A percentile compares a stretch with the other conserved stretches of the same genome.
phyloP scores from a whole-genome alignment of 2,797 vertebrate species.

The Parotocinclus haroldoi region DNA sequence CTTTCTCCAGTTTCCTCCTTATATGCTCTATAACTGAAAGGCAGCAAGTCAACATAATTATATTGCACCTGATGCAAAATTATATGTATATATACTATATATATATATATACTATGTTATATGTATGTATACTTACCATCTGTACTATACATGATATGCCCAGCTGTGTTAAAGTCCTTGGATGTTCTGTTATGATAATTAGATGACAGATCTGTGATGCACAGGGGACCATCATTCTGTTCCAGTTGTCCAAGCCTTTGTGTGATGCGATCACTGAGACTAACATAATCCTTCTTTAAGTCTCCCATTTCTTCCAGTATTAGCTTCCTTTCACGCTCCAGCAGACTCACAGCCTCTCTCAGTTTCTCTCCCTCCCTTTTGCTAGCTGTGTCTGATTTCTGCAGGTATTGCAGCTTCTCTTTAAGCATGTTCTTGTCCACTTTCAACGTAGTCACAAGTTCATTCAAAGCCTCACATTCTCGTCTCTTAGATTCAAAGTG shows the following conservation, averaged over 20 bases:
- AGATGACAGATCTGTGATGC: slow-evolving; percentile 32
- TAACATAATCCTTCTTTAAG: slow-evolving; percentile 47
- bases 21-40: slow-evolving; percentile 43
- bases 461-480: slow-evolving; percentile 33
- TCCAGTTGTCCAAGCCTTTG: slow-evolving; percentile 41
- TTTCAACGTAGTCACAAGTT: slow-evolving; percentile 42
- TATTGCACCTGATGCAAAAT: not conserved
- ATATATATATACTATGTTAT: too few relatives aligned
- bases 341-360: slow-evolving; percentile 23
- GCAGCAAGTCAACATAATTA: not conserved
- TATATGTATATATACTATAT: not conserved
- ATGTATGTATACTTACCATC: not conserved
- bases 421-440: slow-evolving; percentile 38
- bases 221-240: slow-evolving; percentile 32
- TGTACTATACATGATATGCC: not conserved
- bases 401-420: slow-evolving; percentile 32
- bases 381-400: slow-evolving; percentile 2
- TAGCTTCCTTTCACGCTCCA: slow-evolving; percentile 43
- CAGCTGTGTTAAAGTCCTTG: not conserved
- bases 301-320: slow-evolving; percentile 48
- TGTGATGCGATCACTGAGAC: slow-evolving; percentile 51
- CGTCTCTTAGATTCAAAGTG: slow-evolving; percentile 24
- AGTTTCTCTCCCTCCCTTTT: slow-evolving; percentile 38
- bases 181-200: slow-evolving; percentile 1
- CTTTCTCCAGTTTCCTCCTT: slow-evolving; percentile 43